Evolutionary conservation across 2,888 invertebrate genomes (phyloP).

Genomic region (Cecidostiba fungosa): DNA sequence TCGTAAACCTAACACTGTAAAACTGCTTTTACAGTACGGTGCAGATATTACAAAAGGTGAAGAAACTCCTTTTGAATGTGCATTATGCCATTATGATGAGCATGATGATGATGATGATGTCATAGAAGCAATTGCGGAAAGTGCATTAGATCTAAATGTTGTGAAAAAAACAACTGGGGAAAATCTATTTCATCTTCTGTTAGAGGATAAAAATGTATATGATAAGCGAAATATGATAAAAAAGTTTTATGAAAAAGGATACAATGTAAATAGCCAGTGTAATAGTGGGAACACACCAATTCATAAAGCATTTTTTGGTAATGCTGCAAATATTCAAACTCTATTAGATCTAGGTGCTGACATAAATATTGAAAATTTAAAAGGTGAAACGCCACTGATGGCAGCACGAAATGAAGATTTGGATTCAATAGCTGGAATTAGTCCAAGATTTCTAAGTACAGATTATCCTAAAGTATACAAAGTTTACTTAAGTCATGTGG

Average conservation of each 20-base stretch:
- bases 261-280: neutral
- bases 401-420: neutral
- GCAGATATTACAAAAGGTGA: neutral
- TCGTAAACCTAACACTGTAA: neutral
- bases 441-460: too few relatives aligned
- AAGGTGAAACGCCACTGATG: slow-evolving; percentile 18
- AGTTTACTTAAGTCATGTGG: neutral
- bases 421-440: too few relatives aligned
- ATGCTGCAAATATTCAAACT: neutral
- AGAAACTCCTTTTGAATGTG: neutral
- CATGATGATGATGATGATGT: neutral
- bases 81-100: neutral
- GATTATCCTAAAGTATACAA: too few relatives aligned
- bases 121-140: neutral
- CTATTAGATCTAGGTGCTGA: slow-evolving; percentile 32
- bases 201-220: neutral
- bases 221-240: neutral
- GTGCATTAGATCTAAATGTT: neutral
- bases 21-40: slow-evolving; percentile 6
- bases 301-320: slow-evolving; percentile 14
- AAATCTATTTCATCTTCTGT: neutral
- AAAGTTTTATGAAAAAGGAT: neutral
- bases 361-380: slow-evolving; percentile 26
- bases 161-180: neutral
- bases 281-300: slow-evolving; percentile 25